Percentiles rank a stretch among this genome's conserved stretches.
phyloP scores from a whole-genome alignment of 2,888 invertebrate species.

The Corbicula japonica region DNA sequence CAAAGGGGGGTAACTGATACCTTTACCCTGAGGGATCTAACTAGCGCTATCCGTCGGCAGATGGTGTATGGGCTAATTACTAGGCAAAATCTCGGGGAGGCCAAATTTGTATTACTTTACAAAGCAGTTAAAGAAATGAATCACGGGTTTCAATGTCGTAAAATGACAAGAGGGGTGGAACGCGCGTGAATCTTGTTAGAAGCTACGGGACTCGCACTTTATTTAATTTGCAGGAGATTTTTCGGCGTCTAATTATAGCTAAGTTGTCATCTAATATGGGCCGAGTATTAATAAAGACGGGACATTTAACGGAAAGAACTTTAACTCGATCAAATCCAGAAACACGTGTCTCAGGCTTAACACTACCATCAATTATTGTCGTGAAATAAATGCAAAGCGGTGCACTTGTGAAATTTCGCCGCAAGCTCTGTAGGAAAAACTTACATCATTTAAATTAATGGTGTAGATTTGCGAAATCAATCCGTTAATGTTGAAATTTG shows the following conservation, averaged over 20 bases:
- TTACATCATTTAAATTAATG: no score
- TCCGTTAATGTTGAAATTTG: no score
- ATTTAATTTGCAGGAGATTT: slow-evolving; percentile 66
- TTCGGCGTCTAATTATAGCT: slow-evolving; percentile 54
- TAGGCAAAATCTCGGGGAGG: slow-evolving; percentile 41
- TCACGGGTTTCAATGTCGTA: slow-evolving; percentile 56
- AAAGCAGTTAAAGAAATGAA: slow-evolving; percentile 55
- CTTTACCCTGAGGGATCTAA: slow-evolving; percentile 58
- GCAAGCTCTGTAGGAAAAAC: no score
- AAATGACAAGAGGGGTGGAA: slow-evolving; percentile 64
- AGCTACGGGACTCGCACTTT: slow-evolving; percentile 47
- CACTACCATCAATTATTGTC: no score
- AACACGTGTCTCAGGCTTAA: slow-evolving; percentile 38
- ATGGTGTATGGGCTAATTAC: slow-evolving; percentile 63
- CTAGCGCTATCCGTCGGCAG: slow-evolving; percentile 56
- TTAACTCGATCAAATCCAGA: slow-evolving; percentile 10
- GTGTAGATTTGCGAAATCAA: no score
- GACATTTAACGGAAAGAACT: slow-evolving; percentile 11
- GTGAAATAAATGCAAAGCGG: no score
- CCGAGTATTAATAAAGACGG: slow-evolving; percentile 51
- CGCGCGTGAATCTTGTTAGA: slow-evolving; percentile 68
- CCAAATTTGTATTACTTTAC: slow-evolving; percentile 47
- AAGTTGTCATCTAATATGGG: slow-evolving; percentile 40
- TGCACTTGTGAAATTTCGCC: no score
- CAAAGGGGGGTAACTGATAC: slow-evolving; percentile 60